Percentiles rank a stretch among this genome's conserved stretches.
Evolutionary conservation across 2,888 invertebrate species (phyloP).

Genomic region (Drosophila neotestacea): DNA sequence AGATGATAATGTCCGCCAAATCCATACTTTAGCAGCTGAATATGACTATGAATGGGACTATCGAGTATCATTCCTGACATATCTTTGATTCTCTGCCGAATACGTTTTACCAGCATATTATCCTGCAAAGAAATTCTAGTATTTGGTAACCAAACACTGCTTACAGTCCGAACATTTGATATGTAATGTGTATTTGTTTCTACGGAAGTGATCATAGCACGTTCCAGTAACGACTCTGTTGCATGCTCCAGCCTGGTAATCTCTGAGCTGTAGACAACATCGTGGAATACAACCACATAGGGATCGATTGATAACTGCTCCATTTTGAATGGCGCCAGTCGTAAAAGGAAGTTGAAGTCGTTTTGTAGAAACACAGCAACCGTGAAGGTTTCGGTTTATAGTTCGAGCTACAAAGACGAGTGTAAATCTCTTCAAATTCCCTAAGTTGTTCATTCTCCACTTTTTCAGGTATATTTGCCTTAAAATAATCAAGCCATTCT

Average conservation of each 20-base stretch:
- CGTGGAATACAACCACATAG: constrained; percentile 45
- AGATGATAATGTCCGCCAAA: constrained; percentile 43
- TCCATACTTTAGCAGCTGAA: constrained; percentile 44
- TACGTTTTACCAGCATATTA: not conserved
- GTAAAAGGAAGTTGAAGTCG: constrained; percentile 30
- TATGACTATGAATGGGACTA: rapidly evolving
- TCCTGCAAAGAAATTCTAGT: rapidly evolving
- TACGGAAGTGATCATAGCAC: rapidly evolving
- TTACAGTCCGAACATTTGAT: constrained; percentile 2
- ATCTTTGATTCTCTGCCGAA: constrained; percentile 21
- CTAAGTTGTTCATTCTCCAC: not conserved
- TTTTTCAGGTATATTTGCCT: not conserved
- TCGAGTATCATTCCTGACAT: constrained; percentile 31
- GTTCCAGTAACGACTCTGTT: not conserved
- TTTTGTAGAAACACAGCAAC: constrained; percentile 48
- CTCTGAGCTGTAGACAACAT: constrained; percentile 38
- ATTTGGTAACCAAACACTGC: constrained; percentile 3
- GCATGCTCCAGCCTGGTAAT: not conserved
- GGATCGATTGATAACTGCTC: constrained; percentile 51
- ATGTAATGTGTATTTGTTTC: rapidly evolving
- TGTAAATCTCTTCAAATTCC: not conserved
- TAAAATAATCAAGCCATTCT: constrained; percentile 1
- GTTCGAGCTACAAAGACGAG: constrained; percentile 24
- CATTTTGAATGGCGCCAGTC: constrained; percentile 55
- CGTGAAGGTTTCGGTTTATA: constrained; percentile 1